A percentile compares a stretch with the other conserved stretches of the same genome.
These are phyloP conservation scores for Chiloscyllium punctatum DNA, from an alignment of 2,797 vertebrate genomes.

Conservation along the genomic window DNA sequence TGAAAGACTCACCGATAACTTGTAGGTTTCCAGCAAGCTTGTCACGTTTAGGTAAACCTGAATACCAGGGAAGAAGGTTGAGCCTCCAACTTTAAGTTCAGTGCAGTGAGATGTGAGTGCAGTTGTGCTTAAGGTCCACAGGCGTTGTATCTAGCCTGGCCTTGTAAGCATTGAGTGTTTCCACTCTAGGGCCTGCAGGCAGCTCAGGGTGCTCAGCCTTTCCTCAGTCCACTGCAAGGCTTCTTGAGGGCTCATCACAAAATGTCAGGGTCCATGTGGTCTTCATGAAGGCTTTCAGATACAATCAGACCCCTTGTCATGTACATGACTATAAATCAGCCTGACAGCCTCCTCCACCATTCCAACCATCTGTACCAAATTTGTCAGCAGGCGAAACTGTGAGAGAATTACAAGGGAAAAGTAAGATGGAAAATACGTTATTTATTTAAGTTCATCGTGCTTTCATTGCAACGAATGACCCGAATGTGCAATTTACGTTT, in stretches of 20 bases:
- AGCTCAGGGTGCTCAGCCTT: conserved; percentile 62
- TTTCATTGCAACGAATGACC: background rate
- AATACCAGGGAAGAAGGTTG: too few relatives aligned
- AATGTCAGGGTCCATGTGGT: conserved; percentile 76
- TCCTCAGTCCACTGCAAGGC: conserved; percentile 61
- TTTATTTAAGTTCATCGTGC: conserved; percentile 24
- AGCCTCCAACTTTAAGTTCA: conserved; percentile 6
- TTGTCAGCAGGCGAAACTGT: conserved; percentile 68
- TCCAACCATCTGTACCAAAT: conserved; percentile 83
- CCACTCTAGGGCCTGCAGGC: conserved; percentile 57
- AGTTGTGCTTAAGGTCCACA: conserved; percentile 28
- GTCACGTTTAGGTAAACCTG: background rate
- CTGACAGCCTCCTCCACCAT: conserved; percentile 77
- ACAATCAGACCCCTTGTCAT: conserved; percentile 75
- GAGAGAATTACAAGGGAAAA: conserved; percentile 41
- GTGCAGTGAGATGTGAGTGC: conserved; percentile 29
- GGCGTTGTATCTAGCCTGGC: conserved; percentile 17
- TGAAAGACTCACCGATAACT: background rate
- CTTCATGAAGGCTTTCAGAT: conserved; percentile 64
- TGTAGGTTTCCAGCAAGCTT: conserved; percentile 1
- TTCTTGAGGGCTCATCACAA: conserved; percentile 65
- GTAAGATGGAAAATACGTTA: conserved; percentile 16
- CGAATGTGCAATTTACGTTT: background rate
- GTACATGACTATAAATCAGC: conserved; percentile 61
- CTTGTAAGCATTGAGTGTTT: conserved; percentile 41